Evolutionary conservation across 2,888 invertebrate genomes (phyloP), one percentile per base, ranked within the genome.

Genomic region (Meiosimyza decipiens): DNA sequence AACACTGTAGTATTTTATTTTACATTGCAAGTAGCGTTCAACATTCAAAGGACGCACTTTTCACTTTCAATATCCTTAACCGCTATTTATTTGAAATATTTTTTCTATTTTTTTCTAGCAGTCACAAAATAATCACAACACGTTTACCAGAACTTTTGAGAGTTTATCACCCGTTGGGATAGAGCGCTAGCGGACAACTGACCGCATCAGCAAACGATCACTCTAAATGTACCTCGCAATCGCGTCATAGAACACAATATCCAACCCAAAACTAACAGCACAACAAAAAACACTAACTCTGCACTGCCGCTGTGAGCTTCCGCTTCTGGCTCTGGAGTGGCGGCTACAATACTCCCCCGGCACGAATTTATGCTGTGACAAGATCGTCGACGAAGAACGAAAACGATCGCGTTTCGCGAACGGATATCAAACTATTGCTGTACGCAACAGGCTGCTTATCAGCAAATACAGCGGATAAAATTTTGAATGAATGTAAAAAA

Each of bases 181-280:
- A 80, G 84, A 85, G 81, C 80, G 83, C 83, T 82, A 84, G 80
- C 81, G 80, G 80, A 78, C 84, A 85, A 86, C 87, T 87, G 84
- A 86, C 81, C 83, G 79, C 78, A 80, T 72, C 78, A 75, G 74
- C 75, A 66, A 71, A 74, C 75, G 79, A 79, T 80, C 77, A 75
- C 78, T 78, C 74, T 76, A 79, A 80, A 79, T 79, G 79, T 79
- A 80, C 77, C 79, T 77, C 78, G 57, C 74, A 69, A 72, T 75
- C 71, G 50, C 63, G 73, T 72, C 80, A 77, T 77, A 79, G 78
- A 79, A 77, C 80, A 76, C 78, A 76, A 73, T 77, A 78, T 76
- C 72, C 71, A 47, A 50, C 55, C 64, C 71, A 6, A 40, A 40
- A 64, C 15, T 76, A 75, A 67, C 71, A 73, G 69, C 51, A 33